Evolutionary conservation across 2,113 vertebrate genomes (phyloP).

Genomic region (Setophaga kirtlandii): DNA sequence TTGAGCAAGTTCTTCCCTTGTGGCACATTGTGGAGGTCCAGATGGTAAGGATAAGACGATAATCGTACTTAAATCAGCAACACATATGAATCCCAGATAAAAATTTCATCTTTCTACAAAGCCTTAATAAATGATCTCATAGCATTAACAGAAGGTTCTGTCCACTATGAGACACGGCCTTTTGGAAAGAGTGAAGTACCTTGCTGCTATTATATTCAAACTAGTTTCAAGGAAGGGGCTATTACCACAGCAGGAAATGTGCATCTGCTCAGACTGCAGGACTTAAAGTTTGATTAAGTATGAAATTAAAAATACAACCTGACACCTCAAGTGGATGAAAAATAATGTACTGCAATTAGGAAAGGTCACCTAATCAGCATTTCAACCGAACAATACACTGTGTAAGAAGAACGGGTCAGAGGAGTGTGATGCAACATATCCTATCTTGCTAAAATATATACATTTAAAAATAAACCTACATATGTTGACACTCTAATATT

Average conservation of each 20-base stretch:
- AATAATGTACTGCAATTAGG: background rate
- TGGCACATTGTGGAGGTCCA: background rate
- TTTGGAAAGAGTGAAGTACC: background rate
- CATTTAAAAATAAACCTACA: background rate
- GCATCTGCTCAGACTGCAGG: background rate
- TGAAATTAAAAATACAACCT: slow-evolving; percentile 12
- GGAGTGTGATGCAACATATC: background rate
- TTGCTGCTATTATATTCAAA: background rate
- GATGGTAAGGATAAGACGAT: background rate
- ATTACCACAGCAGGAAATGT: background rate
- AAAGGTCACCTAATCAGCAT: background rate
- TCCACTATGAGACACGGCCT: background rate
- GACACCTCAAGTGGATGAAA: background rate
- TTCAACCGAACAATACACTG: background rate
- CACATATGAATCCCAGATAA: background rate
- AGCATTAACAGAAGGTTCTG: background rate
- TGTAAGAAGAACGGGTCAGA: background rate
- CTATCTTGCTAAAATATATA: background rate
- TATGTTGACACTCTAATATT: background rate
- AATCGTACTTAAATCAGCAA: background rate
- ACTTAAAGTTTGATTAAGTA: slow-evolving; percentile 9
- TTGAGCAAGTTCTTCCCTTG: background rate
- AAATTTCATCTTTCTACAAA: background rate
- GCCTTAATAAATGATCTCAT: background rate
- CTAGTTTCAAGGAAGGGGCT: background rate